Conservation (phyloP, 1,140 invertebrate species). For the Phymastichus coffea region DNA sequence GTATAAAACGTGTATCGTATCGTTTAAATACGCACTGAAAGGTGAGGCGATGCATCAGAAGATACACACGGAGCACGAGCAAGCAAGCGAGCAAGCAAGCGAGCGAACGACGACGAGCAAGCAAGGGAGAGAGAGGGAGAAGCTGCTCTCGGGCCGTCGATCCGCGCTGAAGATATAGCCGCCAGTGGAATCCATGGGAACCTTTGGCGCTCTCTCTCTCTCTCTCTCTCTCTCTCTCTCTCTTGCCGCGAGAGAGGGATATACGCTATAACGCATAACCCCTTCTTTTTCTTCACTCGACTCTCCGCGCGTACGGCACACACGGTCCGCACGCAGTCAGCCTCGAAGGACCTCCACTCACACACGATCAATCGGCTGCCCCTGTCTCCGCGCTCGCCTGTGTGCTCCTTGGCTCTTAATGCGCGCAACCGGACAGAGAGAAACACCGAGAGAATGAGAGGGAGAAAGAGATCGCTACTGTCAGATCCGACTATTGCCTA, state of each 20-base stretch:
- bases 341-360: conserved; percentile 1
- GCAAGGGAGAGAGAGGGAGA: conserved; percentile 3
- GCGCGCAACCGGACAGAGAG: neutral
- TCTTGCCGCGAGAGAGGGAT: conserved; percentile 6
- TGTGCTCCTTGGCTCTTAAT: conserved; percentile 8
- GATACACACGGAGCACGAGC: conserved; percentile 55
- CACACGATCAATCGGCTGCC: neutral
- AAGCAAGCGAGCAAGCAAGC: neutral
- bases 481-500: conserved; percentile 15
- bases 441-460: neutral
- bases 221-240: too few species aligned
- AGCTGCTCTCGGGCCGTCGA: conserved; percentile 48
- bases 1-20: conserved; percentile 59
- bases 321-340: neutral
- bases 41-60: conserved; percentile 59
- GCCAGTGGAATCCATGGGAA: conserved; percentile 57
- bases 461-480: conserved; percentile 15
- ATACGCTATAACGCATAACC: conserved; percentile 45
- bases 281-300: conserved; percentile 38
- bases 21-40: conserved; percentile 61
- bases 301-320: conserved; percentile 6
- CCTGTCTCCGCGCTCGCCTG: conserved; percentile 19
- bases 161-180: conserved; percentile 56
- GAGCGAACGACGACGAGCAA: conserved; percentile 1
- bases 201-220: conserved; percentile 49